Base-by-base conservation (phyloP, 2,888 invertebrate species). In the Malthinus seriepunctatus region DNA sequence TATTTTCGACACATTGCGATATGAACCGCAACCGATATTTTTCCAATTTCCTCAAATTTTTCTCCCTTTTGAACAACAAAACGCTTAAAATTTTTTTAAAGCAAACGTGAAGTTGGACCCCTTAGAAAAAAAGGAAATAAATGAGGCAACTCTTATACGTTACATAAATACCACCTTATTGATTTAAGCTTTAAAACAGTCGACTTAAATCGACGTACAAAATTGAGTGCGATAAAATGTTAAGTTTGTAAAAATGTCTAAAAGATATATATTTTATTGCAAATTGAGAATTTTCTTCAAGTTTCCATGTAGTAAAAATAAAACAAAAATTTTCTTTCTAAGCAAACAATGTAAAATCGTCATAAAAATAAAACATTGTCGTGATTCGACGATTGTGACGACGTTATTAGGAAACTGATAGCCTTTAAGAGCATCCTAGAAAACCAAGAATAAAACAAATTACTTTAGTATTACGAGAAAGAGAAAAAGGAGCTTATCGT, bases 371-470 rank as follows among this genome's bases (percentile, higher is more conserved):
- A 38, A 42, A 42, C n/a, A 23, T 23, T 23, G 39, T 42, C 39
- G 39, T 42, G 39, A 42, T 42, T 42, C 39, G 23, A 14, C 39
- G 39, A 42, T 42, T 42, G 39, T 42, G 39, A 42, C 39, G 39
- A 14, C 39, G 14, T 42, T 42, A 42, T 42, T 42, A 42, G 15
- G 15, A 42, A 42, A 42, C 39, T 42, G 39, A 42, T 42, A 42
- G 39, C 39, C 39, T 42, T n/a, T 42, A 42, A 42, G 39, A 42
- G 39, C 23, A 42, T 42, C 39, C 39, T 42, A 42, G 39, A 42
- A 42, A 42, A 42, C 15, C 39, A 42, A 42, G 39, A 42, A 42
- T 42, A 42, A 42, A 42, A 42, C 39, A 42, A 42, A 42, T 42
- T 42, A 42, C 39, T 42, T 23, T 42, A 42, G 39, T 42, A 23